These are phyloP conservation scores for Catocala fraxini DNA, from an alignment of 2,888 invertebrate genomes.

Conservation along the genomic window DNA sequence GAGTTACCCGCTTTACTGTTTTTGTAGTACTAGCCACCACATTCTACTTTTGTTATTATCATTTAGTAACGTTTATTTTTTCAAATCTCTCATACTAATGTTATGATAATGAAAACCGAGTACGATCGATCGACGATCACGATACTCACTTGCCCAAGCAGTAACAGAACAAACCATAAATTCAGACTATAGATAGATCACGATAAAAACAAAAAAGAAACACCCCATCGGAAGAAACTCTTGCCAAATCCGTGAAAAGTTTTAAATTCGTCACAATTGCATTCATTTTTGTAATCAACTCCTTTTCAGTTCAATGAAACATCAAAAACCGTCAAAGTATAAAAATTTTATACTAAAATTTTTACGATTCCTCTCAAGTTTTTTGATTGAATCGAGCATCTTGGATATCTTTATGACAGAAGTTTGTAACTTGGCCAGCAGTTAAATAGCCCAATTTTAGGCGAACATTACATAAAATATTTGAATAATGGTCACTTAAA, in stretches of 20 bases:
- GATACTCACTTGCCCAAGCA: too few species aligned
- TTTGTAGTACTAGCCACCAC: too few species aligned
- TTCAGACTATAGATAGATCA: too few species aligned
- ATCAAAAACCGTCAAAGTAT: conserved; percentile 30
- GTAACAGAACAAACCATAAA: too few species aligned
- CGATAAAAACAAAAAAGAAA: too few species aligned
- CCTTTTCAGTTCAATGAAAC: conserved; percentile 32
- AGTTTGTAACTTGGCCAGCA: conserved; percentile 43
- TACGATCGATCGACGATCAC: too few species aligned
- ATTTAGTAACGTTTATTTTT: too few species aligned
- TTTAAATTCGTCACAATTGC: conserved; percentile 23
- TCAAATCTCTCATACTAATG: too few species aligned
- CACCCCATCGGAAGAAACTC: too few species aligned
- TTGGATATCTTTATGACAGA: conserved; percentile 44
- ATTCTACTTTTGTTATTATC: too few species aligned
- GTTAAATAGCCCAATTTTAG: conserved; percentile 45
- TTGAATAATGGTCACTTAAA: conserved; percentile 41
- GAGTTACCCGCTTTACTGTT: too few species aligned
- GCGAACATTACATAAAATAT: conserved; percentile 44
- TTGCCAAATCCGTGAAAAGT: background rate
- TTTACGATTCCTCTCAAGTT: conserved; percentile 42
- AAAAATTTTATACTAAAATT: conserved; percentile 35
- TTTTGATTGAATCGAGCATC: conserved; percentile 49
- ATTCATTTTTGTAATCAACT: conserved; percentile 35
- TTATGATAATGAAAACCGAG: too few species aligned